Evolutionary conservation across 2,113 vertebrate species (phyloP).

Genomic region (Burhinus bistriatus): DNA sequence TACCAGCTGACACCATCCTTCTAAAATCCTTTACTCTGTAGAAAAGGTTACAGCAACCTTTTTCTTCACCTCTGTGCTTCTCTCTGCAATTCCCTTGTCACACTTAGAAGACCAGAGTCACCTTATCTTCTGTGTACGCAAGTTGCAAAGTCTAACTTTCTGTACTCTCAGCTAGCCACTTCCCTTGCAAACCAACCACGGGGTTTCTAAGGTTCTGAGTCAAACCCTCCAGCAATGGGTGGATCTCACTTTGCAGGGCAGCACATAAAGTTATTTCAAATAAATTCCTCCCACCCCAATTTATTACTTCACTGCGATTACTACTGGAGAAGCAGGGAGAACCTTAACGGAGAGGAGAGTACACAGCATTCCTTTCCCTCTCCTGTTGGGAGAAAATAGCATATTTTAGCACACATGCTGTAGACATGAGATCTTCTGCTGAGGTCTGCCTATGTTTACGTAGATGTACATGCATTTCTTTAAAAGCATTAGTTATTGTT

Average conservation of each 20-base stretch:
- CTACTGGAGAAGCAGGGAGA: background rate
- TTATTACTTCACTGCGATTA: background rate
- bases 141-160: background rate
- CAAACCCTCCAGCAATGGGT: background rate
- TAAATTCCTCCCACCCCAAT: background rate
- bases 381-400: background rate
- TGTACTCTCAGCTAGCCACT: background rate
- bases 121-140: background rate
- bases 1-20: background rate
- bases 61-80: background rate
- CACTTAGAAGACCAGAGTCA: background rate
- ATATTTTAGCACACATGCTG: background rate
- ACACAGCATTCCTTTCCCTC: background rate
- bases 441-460: background rate
- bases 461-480: background rate
- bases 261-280: background rate
- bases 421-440: background rate
- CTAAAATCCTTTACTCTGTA: background rate
- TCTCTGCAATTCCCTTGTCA: background rate
- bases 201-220: background rate
- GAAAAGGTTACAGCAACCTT: conserved; percentile 7
- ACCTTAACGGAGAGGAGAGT: background rate
- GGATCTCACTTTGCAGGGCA: background rate
- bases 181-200: background rate
- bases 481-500: background rate